These are phyloP conservation scores for Oplegnathus fasciatus DNA, from an alignment of 2,113 vertebrate genomes.

Conservation along the genomic window DNA sequence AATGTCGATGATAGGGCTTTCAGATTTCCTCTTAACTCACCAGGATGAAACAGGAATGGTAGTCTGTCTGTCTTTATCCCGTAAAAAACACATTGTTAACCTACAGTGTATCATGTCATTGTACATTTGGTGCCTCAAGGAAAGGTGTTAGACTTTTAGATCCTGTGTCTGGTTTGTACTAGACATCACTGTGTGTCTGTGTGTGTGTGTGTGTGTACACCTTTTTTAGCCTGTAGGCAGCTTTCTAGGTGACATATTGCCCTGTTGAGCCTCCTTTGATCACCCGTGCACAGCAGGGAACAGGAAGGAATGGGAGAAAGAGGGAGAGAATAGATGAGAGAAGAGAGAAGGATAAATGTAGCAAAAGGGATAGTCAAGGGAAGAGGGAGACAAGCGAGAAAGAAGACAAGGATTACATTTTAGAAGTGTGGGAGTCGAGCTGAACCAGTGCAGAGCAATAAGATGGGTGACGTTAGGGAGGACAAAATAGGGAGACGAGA, in stretches of 20 bases:
- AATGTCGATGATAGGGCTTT: too few relatives aligned
- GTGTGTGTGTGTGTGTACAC: conserved; percentile 32
- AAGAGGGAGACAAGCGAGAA: background rate
- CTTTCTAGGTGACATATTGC: conserved; percentile 63
- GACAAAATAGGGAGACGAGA: background rate
- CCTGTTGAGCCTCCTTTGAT: conserved; percentile 68
- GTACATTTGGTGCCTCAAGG: background rate
- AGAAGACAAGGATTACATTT: conserved; percentile 24
- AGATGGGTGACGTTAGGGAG: background rate
- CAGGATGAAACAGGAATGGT: background rate
- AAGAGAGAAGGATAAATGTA: conserved; percentile 16
- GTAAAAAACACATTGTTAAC: background rate
- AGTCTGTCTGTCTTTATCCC: background rate
- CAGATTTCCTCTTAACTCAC: background rate
- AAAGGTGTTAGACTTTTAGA: background rate
- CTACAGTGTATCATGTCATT: background rate
- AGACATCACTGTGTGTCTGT: conserved; percentile 8
- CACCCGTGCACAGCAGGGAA: conserved; percentile 50
- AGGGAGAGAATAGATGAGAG: conserved; percentile 24
- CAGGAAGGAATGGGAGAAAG: conserved; percentile 38
- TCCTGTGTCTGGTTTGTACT: conserved; percentile 14
- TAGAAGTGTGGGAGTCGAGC: conserved; percentile 1
- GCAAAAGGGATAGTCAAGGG: background rate
- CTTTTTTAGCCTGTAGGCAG: conserved; percentile 54
- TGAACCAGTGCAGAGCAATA: background rate